These are phyloP conservation scores for Eurosta solidaginis DNA, from an alignment of 1,140 invertebrate genomes.

Conservation along the genomic window DNA sequence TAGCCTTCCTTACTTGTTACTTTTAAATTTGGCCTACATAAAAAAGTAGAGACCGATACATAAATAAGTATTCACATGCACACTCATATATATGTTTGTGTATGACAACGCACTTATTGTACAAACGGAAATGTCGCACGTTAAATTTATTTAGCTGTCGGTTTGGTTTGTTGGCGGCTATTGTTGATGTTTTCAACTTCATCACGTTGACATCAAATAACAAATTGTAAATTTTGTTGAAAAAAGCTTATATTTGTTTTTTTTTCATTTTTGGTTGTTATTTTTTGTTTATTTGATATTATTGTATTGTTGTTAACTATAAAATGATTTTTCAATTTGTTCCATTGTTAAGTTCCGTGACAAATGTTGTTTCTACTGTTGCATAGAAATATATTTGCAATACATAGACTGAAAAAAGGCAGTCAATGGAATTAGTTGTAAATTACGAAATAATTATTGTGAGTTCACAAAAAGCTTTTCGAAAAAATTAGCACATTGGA, in stretches of 20 bases:
- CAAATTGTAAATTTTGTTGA: not conserved
- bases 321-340: conserved; percentile 1
- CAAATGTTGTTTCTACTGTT: too few species aligned
- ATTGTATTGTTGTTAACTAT: too few species aligned
- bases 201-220: conserved; percentile 16
- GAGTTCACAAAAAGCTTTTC: too few species aligned
- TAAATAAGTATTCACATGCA: not conserved
- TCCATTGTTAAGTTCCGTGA: not conserved
- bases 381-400: too few species aligned
- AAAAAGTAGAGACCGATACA: not conserved
- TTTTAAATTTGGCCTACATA: not conserved
- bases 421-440: too few species aligned
- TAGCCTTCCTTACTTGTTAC: too few species aligned
- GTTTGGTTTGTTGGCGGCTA: conserved; percentile 8
- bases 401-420: too few species aligned
- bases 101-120: too few species aligned
- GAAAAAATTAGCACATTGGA: too few species aligned
- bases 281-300: not conserved
- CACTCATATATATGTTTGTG: not conserved
- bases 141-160: conserved; percentile 8
- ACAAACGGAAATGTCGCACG: conserved; percentile 1
- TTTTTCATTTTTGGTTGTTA: not conserved
- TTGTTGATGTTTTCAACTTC: conserved; percentile 16
- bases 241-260: not conserved
- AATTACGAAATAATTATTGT: too few species aligned